These are phyloP conservation scores for Tupaia tana DNA, from an alignment of 2,113 vertebrate species.

Conservation along the genomic window DNA sequence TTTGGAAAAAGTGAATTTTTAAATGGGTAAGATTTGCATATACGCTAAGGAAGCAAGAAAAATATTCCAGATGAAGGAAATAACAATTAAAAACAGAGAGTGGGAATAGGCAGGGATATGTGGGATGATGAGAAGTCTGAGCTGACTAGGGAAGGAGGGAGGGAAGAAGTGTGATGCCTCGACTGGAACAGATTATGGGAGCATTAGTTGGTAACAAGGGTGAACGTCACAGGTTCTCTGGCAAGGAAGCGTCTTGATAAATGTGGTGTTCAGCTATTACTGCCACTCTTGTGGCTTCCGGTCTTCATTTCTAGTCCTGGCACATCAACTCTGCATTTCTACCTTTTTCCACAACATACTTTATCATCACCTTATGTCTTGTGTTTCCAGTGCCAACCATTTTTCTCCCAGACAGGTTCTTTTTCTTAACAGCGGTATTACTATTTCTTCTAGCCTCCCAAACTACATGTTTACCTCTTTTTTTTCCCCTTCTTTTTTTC, in stretches of 20 bases:
- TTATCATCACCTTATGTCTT: neutral
- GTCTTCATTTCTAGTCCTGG: neutral
- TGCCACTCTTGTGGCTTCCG: neutral
- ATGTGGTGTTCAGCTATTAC: neutral
- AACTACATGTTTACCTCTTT: neutral
- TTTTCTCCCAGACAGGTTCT: constrained; percentile 22
- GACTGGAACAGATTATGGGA: neutral
- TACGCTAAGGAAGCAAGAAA: neutral
- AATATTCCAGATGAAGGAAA: neutral
- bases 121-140: neutral
- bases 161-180: neutral
- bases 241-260: neutral
- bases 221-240: neutral
- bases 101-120: neutral
- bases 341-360: neutral
- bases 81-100: neutral
- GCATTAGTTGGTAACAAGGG: neutral
- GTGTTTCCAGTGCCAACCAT: neutral
- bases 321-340: neutral
- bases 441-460: neutral
- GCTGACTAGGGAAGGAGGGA: neutral
- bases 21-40: neutral
- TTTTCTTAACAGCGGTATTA: neutral
- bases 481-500: neutral
- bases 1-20: neutral